Percentiles rank a stretch among this genome's conserved stretches.
Evolutionary conservation across 23 tunicate genomes (phyloP).

Genomic region (Diplosoma virens): DNA sequence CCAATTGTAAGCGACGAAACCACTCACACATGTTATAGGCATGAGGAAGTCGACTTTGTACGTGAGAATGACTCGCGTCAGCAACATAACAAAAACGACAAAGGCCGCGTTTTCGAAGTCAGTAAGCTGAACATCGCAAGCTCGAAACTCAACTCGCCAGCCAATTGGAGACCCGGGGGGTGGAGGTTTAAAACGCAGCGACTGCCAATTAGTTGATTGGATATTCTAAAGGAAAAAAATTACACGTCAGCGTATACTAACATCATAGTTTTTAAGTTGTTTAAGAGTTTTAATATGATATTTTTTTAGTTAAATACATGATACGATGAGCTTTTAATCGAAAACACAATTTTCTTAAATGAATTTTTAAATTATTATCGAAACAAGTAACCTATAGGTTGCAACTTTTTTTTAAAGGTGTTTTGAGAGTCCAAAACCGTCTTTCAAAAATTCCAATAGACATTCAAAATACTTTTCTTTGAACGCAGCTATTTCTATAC

Average conservation of each 20-base stretch:
- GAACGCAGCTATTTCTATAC: too few relatives aligned
- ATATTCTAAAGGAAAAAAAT: conserved; percentile 66
- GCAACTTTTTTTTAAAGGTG: too few relatives aligned
- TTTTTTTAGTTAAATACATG: too few relatives aligned
- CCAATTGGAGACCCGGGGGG: conserved; percentile 93
- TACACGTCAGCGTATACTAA: background rate
- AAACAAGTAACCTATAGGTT: too few relatives aligned
- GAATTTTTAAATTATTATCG: background rate
- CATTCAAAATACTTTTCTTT: too few relatives aligned
- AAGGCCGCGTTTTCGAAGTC: conserved; percentile 95
- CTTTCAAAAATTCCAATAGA: too few relatives aligned
- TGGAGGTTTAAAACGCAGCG: conserved; percentile 95
- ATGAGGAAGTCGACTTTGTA: conserved; percentile 82
- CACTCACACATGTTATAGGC: conserved; percentile 78
- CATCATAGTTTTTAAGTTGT: too few relatives aligned
- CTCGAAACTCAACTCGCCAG: conserved; percentile 95
- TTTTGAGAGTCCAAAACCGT: too few relatives aligned
- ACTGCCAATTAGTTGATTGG: conserved; percentile 97
- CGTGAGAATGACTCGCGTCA: conserved; percentile 90
- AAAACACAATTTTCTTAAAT: too few relatives aligned
- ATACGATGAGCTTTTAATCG: too few relatives aligned
- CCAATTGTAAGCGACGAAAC: background rate
- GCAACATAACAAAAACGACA: conserved; percentile 85
- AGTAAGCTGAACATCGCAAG: conserved; percentile 82
- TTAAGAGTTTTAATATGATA: too few relatives aligned